Conservation (phyloP, 2,797 vertebrate species). For the Lophius americanus region DNA sequence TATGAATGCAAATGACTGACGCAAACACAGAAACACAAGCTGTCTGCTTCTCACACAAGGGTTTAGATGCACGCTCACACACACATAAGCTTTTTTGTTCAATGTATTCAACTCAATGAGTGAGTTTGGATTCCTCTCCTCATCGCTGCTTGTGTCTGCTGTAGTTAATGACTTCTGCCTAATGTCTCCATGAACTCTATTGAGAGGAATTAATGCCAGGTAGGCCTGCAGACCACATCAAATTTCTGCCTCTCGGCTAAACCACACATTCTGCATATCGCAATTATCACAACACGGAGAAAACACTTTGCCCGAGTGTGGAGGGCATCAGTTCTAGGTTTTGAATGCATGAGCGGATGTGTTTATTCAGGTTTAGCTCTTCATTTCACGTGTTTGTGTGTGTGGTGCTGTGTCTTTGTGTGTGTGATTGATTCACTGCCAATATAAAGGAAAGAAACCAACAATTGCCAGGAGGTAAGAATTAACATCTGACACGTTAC, state of each 20-base stretch:
- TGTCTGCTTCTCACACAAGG: slow-evolving; percentile 2
- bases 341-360: slow-evolving; percentile 21
- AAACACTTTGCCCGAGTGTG: slow-evolving; percentile 11
- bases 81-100: slow-evolving; percentile 43
- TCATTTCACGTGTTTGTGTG: slow-evolving; percentile 8
- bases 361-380: slow-evolving; percentile 46
- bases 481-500: slow-evolving; percentile 39
- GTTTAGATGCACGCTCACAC: slow-evolving; percentile 7
- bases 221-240: slow-evolving; percentile 60
- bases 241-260: slow-evolving; percentile 49
- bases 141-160: slow-evolving; percentile 61
- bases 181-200: slow-evolving; percentile 72
- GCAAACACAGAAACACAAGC: slow-evolving; percentile 22
- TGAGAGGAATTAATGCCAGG: slow-evolving; percentile 70
- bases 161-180: slow-evolving; percentile 73
- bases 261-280: slow-evolving; percentile 46
- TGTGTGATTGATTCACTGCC: slow-evolving; percentile 28
- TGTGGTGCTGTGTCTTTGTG: slow-evolving; percentile 21
- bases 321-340: slow-evolving; percentile 34
- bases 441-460: slow-evolving; percentile 31
- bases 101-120: slow-evolving; percentile 37
- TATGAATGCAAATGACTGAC: slow-evolving; percentile 33
- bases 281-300: slow-evolving; percentile 57
- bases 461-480: slow-evolving; percentile 35
- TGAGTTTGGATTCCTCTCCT: slow-evolving; percentile 39